phyloP scores from a whole-genome alignment of 2,113 vertebrate genomes.

The Oreotrochilus melanogaster region DNA sequence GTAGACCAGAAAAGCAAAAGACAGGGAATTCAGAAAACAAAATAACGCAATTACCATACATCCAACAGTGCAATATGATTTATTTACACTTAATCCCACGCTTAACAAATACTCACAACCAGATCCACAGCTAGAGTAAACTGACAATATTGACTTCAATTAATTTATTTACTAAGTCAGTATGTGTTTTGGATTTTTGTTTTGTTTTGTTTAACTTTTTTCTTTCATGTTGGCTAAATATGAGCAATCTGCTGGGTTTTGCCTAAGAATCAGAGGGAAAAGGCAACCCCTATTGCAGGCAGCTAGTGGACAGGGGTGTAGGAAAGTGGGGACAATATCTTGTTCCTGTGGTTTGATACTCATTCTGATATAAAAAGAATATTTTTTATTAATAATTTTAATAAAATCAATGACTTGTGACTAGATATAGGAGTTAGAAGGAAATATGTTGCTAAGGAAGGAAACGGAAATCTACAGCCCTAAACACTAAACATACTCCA shows the following conservation, averaged over 20 bases:
- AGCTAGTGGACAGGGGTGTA: background rate
- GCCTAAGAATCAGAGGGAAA: background rate
- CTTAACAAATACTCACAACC: background rate
- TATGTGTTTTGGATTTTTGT: background rate
- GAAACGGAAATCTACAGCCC: background rate
- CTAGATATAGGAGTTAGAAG: background rate
- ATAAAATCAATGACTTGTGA: background rate
- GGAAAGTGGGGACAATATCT: background rate
- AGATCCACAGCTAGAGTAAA: background rate
- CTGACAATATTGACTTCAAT: background rate
- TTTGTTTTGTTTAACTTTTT: background rate
- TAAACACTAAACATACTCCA: background rate
- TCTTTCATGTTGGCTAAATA: background rate
- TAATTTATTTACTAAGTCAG: background rate
- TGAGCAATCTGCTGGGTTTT: background rate
- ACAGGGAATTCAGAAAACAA: conserved; percentile 37
- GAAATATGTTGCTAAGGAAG: background rate
- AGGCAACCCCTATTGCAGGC: background rate
- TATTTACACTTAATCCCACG: background rate
- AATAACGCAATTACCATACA: conserved; percentile 12
- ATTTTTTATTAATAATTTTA: background rate
- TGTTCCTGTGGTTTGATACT: background rate
- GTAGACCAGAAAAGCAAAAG: conserved; percentile 24
- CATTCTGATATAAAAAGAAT: background rate
- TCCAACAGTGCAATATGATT: background rate